Evolutionary conservation across 2,888 invertebrate genomes (phyloP).

Genomic region (Macrosiphum euphorbiae): DNA sequence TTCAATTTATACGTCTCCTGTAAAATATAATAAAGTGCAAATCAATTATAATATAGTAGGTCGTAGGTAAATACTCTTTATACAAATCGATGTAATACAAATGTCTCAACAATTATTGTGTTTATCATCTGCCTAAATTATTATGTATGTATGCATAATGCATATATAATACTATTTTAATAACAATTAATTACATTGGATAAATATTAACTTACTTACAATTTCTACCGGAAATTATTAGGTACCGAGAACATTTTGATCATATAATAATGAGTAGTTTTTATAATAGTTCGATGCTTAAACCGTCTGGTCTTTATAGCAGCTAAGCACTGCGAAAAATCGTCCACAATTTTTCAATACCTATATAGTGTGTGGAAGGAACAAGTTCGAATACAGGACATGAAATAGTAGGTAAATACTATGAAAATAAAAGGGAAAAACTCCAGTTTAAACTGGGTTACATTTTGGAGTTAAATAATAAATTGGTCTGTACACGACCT

Average conservation of each 20-base stretch:
- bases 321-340: not conserved
- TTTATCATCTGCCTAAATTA: not conserved
- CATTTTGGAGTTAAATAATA: not conserved
- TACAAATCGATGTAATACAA: not conserved
- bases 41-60: too few species aligned
- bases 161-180: not conserved
- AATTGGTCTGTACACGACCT: not conserved
- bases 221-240: not conserved
- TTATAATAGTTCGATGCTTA: not conserved
- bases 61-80: too few species aligned
- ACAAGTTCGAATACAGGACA: not conserved
- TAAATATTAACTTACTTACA: not conserved
- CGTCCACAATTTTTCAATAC: not conserved
- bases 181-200: not conserved
- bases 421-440: not conserved
- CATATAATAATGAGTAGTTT: not conserved
- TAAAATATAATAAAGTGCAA: too few species aligned
- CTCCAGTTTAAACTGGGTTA: not conserved
- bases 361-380: not conserved
- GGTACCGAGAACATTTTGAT: not conserved
- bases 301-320: not conserved
- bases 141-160: too few species aligned
- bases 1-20: too few species aligned
- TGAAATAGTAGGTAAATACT: not conserved
- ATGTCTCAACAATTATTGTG: not conserved